These are phyloP conservation scores for Pteropus rufus DNA, from an alignment of 2,797 vertebrate genomes.

Conservation along the genomic window DNA sequence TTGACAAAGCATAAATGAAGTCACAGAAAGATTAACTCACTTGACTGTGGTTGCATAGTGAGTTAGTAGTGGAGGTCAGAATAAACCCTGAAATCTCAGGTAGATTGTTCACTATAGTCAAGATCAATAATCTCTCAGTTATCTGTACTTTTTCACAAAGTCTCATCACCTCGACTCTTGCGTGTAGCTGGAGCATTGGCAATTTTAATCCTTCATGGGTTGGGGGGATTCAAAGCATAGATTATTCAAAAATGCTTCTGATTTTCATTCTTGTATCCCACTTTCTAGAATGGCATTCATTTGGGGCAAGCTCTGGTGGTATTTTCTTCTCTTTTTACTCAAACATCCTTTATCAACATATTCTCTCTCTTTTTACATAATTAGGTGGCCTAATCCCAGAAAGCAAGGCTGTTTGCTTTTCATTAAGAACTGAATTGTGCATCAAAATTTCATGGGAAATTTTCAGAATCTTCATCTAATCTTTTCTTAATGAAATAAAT, in stretches of 20 bases:
- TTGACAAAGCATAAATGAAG: constrained; percentile 49
- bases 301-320: not conserved
- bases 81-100: not conserved
- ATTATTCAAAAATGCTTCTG: not conserved
- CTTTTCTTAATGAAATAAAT: constrained; percentile 65
- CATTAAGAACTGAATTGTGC: constrained; percentile 55
- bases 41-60: not conserved
- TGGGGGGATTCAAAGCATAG: not conserved
- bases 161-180: not conserved
- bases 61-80: not conserved
- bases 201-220: not conserved
- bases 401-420: constrained; percentile 63
- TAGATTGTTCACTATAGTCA: not conserved
- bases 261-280: not conserved
- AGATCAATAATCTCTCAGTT: not conserved
- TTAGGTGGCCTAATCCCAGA: constrained; percentile 38
- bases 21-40: constrained; percentile 34
- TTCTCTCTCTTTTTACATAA: not conserved
- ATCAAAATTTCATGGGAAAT: constrained; percentile 56
- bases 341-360: not conserved
- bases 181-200: not conserved
- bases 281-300: not conserved
- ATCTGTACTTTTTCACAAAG: not conserved
- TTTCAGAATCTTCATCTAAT: constrained; percentile 54
- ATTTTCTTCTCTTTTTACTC: not conserved